Conservation (phyloP, 2,113 vertebrate genomes). For the Noctilio leporinus region DNA sequence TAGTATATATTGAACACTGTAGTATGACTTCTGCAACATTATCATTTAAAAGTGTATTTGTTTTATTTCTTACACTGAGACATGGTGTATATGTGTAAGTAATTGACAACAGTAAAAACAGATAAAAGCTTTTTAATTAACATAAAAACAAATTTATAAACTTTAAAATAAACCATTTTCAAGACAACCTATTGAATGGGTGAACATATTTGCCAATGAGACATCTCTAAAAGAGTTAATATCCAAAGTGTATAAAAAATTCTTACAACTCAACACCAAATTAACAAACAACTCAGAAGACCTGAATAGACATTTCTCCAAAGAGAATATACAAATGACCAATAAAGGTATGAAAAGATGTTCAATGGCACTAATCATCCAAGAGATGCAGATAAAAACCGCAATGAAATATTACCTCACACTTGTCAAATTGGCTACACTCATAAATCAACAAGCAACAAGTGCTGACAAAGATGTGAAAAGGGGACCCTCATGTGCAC, state of each 20-base stretch:
- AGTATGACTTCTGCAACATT: neutral
- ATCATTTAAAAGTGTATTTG: neutral
- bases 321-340: no score
- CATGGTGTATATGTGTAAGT: neutral
- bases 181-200: neutral
- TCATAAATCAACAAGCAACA: neutral
- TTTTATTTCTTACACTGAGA: neutral
- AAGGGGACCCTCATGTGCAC: neutral
- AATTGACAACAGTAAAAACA: neutral
- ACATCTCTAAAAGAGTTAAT: no score
- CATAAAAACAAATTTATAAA: neutral
- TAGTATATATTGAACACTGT: neutral
- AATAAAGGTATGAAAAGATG: no score
- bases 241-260: no score
- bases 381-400: neutral
- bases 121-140: slow-evolving; percentile 16
- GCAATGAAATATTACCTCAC: neutral
- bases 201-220: neutral
- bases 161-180: neutral
- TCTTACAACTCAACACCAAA: no score
- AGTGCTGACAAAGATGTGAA: neutral
- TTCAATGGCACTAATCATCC: no score
- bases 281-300: no score
- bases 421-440: neutral
- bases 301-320: no score